Evolutionary conservation across 2,888 invertebrate species (phyloP), one percentile per base, ranked within the genome.

Genomic region (Pollenia griseotomentosa): DNA sequence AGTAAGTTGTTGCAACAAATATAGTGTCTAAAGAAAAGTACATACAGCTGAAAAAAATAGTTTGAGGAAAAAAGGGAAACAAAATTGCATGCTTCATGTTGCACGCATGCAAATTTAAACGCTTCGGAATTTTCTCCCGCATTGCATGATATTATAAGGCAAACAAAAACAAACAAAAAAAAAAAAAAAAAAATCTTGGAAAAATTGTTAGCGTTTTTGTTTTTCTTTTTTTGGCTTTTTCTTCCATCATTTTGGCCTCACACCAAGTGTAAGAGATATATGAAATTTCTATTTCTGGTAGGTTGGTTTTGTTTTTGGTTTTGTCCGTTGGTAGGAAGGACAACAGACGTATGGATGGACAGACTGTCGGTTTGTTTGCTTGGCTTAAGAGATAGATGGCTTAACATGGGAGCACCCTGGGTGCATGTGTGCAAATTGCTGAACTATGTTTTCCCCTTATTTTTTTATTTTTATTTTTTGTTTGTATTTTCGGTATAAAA

Each of bases 61-160:
- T 57, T 73, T 65, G 44, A 63, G 73, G 16, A 55, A 75, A 75
- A 63, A 48, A 57, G 75, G 80, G 78, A 70, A 81, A 65, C 55
- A 84, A 82, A 84, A 83, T 83, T 87, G 84, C 87, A 87, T 84
- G 87, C 87, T 87, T 87, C 84, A 87, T 84, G 84, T 87, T 83
- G 80, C 82, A 82, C 85, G 88, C 88, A 88, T 88, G 88, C 88
- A 88, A 88, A 88, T 88, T 83, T 86, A 83, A 86, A 84, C 82
- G 83, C 85, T 87, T 75, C 65, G 88, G 86, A 88, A 88, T 88
- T 88, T 88, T 88, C 88, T 85, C 88, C 88, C 85, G 88, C 88
- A 86, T 88, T 80, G 88, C 87, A 86, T 88, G 87, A 80, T 77
- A 87, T 87, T 87, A 79, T 81, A 85, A 63, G 68, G 68, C 77